Evolutionary conservation across 1,140 invertebrate genomes (phyloP).

Genomic region (Panulirus ornatus): DNA sequence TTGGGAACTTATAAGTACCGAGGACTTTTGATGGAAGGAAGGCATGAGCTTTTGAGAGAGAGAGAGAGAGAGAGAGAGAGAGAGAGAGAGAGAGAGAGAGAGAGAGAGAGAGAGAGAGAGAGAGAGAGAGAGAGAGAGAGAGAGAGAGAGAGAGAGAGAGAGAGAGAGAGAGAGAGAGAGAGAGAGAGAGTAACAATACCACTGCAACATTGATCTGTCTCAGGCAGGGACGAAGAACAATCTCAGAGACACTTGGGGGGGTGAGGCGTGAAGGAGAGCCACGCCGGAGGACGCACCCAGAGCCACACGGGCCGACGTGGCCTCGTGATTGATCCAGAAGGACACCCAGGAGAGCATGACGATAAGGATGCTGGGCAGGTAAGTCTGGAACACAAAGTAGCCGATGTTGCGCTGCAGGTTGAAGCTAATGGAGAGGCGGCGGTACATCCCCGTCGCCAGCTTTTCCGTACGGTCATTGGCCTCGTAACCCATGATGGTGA

Average conservation of each 20-base stretch:
- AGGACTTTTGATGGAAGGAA: too few species aligned
- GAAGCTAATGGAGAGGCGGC: slow-evolving; percentile 93
- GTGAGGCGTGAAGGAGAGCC: too few species aligned
- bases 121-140: slow-evolving; percentile 11
- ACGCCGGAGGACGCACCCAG: slow-evolving; percentile 81
- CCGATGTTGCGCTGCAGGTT: slow-evolving; percentile 88
- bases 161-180: neutral
- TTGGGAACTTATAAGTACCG: too few species aligned
- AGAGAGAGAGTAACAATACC: neutral
- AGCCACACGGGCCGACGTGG: slow-evolving; percentile 87
- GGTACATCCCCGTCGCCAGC: slow-evolving; percentile 93
- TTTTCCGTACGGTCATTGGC: slow-evolving; percentile 92
- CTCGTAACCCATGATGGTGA: slow-evolving; percentile 95
- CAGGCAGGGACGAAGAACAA: too few species aligned
- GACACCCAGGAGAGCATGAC: slow-evolving; percentile 93
- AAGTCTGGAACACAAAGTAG: slow-evolving; percentile 91
- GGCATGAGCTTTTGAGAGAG: too few species aligned
- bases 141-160: slow-evolving; percentile 5
- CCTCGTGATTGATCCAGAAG: slow-evolving; percentile 93
- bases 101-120: neutral
- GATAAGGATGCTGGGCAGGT: slow-evolving; percentile 89
- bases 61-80: neutral
- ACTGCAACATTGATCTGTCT: too few species aligned
- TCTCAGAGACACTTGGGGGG: too few species aligned
- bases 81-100: too few species aligned